phyloP scores from a whole-genome alignment of 2,113 vertebrate species.

The Isichthys henryi region DNA sequence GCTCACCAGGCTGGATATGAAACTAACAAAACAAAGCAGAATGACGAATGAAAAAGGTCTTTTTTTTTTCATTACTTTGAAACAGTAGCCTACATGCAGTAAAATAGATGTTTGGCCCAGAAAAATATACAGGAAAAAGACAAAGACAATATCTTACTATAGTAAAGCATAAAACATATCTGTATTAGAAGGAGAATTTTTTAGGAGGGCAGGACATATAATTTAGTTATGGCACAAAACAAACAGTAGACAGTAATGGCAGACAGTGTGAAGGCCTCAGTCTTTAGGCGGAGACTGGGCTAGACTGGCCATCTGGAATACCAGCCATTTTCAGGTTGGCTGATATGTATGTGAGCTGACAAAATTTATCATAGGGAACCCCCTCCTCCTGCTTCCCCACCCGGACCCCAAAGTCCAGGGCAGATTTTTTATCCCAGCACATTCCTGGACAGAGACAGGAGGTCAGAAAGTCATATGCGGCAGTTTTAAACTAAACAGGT shows the following conservation, averaged over 20 bases:
- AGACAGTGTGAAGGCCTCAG: not conserved
- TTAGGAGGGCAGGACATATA: not conserved
- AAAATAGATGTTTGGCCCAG: not conserved
- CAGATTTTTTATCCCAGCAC: not conserved
- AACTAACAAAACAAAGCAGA: not conserved
- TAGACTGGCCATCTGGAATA: not conserved
- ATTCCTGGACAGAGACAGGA: not conserved
- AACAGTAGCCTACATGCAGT: not conserved
- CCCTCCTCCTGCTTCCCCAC: not conserved
- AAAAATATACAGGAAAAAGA: not conserved
- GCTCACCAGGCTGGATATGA: not conserved
- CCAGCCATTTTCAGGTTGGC: not conserved
- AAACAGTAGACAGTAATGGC: not conserved
- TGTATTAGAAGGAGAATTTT: not conserved
- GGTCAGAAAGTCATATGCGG: not conserved
- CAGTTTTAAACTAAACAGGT: not conserved
- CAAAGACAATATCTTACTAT: not conserved
- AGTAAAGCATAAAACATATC: not conserved
- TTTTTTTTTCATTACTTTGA: not conserved
- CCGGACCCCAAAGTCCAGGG: not conserved
- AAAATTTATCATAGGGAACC: not conserved
- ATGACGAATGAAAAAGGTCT: not conserved
- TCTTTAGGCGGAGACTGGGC: not conserved
- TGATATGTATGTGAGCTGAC: not conserved
- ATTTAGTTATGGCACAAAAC: not conserved